Evolutionary conservation across 2,113 vertebrate genomes (phyloP).

Genomic region (Nothocercus nigrocapillus): DNA sequence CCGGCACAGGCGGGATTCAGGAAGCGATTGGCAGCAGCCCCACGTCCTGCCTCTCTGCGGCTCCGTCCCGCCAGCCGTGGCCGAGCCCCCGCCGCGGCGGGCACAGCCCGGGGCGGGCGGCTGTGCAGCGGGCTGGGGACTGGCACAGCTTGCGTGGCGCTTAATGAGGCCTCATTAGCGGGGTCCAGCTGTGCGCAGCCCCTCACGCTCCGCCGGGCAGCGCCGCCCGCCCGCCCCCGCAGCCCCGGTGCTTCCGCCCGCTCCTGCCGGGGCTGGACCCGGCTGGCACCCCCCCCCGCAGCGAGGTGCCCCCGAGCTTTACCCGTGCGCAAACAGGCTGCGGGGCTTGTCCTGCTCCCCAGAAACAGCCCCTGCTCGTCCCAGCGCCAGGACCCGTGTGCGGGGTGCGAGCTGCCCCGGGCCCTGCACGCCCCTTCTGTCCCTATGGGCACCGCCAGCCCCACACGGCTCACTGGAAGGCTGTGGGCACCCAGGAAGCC

Average conservation of each 20-base stretch:
- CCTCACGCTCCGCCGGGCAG: slow-evolving; percentile 41
- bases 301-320: not conserved
- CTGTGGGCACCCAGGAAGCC: not conserved
- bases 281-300: not conserved
- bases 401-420: not conserved
- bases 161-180: slow-evolving; percentile 84
- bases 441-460: not conserved
- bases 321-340: too few relatives aligned
- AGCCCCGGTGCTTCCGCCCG: slow-evolving; percentile 60
- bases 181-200: slow-evolving; percentile 78
- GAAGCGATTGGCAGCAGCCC: not conserved
- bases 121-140: slow-evolving; percentile 16
- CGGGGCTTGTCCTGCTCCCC: too few relatives aligned
- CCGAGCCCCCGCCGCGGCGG: not conserved
- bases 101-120: not conserved
- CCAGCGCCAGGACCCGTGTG: too few relatives aligned
- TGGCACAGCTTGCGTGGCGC: slow-evolving; percentile 57
- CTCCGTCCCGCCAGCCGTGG: fast-evolving
- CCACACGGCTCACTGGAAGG: not conserved
- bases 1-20: not conserved
- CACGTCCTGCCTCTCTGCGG: not conserved
- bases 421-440: not conserved
- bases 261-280: not conserved
- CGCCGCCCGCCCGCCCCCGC: slow-evolving; percentile 35
- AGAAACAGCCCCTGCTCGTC: not conserved